These are phyloP conservation scores for Microcebus murinus DNA, from an alignment of 2,113 vertebrate species.

Conservation along the genomic window DNA sequence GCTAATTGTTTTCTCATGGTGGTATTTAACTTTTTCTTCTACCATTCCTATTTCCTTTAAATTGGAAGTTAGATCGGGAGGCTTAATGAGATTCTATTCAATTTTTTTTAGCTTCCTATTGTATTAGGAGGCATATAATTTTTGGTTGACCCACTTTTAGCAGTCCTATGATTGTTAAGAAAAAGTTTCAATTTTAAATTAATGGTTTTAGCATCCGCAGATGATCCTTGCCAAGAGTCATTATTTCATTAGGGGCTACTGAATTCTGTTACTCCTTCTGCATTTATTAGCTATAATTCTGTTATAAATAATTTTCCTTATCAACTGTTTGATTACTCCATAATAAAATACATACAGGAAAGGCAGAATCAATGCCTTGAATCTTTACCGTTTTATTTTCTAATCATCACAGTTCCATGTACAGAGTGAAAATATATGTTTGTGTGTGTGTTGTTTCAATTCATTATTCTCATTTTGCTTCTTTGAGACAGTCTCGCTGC, in stretches of 20 bases:
- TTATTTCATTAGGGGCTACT: slow-evolving; percentile 1
- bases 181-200: slow-evolving; percentile 25
- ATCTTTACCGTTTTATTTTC: neutral
- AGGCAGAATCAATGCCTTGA: neutral
- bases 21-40: slow-evolving; percentile 24
- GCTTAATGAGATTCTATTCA: slow-evolving; percentile 29
- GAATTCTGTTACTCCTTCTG: slow-evolving; percentile 10
- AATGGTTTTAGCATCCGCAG: neutral
- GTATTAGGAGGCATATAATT: slow-evolving; percentile 18
- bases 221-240: neutral
- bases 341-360: neutral
- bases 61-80: slow-evolving; percentile 52
- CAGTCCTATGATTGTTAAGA: slow-evolving; percentile 35
- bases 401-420: neutral
- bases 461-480: neutral
- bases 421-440: neutral
- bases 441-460: neutral
- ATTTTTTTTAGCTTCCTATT: slow-evolving; percentile 45
- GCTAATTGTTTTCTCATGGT: neutral
- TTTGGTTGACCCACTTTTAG: slow-evolving; percentile 10
- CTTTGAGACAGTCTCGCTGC: too few relatives aligned
- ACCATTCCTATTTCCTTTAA: slow-evolving; percentile 48
- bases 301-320: slow-evolving; percentile 16
- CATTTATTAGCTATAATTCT: slow-evolving; percentile 18
- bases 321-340: neutral